Conservation (phyloP, 2,888 invertebrate genomes). For the Chymomyza amoena region DNA sequence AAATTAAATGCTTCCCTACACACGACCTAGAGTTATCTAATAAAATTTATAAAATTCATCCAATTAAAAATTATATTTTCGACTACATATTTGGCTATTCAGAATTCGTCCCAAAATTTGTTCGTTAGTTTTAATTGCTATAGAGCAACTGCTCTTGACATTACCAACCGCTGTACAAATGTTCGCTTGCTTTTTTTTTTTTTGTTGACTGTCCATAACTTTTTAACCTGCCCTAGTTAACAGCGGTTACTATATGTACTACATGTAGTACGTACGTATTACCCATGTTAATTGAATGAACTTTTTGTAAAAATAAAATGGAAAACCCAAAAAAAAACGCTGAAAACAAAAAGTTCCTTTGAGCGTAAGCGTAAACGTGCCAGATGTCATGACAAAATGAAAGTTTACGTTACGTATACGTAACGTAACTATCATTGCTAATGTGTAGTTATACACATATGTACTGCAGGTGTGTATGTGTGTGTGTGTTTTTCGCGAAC, state of each 20-base stretch:
- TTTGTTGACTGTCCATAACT: no score
- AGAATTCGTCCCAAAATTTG: no score
- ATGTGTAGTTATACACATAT: background rate
- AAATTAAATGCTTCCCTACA: no score
- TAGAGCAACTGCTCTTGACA: no score
- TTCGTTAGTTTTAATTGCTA: no score
- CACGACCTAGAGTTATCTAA: no score
- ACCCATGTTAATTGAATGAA: conserved; percentile 48
- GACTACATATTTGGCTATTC: no score
- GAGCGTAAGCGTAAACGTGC: background rate
- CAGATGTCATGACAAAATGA: conserved; percentile 6
- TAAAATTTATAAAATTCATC: no score
- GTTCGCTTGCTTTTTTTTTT: no score
- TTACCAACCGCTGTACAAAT: no score
- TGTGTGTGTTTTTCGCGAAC: background rate
- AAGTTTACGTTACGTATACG: background rate
- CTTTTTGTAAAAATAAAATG: conserved; percentile 16
- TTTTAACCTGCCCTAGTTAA: background rate
- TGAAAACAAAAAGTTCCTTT: conserved; percentile 28
- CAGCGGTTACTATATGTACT: background rate
- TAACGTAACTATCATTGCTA: background rate
- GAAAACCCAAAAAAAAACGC: no score
- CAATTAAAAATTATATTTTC: no score
- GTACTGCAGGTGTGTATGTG: background rate
- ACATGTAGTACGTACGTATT: background rate